A percentile compares a stretch with the other conserved stretches of the same genome.
phyloP scores from a whole-genome alignment of 2,113 vertebrate genomes.

The Terrapene triunguis region DNA sequence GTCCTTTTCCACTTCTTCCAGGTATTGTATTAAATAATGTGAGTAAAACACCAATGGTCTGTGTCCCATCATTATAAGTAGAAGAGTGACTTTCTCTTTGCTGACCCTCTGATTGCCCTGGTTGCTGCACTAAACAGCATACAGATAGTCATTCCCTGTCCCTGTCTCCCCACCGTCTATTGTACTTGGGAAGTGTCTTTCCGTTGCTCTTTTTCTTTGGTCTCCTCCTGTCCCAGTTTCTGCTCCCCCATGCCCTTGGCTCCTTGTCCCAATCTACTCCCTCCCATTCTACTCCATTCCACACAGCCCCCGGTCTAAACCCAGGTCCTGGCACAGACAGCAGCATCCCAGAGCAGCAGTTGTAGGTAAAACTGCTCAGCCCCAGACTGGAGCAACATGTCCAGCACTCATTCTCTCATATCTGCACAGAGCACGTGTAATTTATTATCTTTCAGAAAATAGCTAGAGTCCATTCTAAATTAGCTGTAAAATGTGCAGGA shows the following conservation, averaged over 20 bases:
- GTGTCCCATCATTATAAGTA: fast-evolving
- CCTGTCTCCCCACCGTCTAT: background rate
- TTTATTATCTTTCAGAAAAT: no score
- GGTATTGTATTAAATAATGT: background rate
- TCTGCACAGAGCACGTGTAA: no score
- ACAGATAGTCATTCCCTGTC: background rate
- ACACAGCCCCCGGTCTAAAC: background rate
- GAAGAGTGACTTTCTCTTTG: fast-evolving
- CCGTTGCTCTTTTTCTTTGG: background rate
- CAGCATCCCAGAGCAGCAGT: background rate
- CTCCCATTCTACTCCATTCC: background rate
- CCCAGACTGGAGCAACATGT: background rate
- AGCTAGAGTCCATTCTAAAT: no score
- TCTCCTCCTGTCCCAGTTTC: background rate
- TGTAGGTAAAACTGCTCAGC: background rate
- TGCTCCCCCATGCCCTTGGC: background rate
- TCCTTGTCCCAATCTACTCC: background rate
- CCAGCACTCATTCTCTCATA: no score
- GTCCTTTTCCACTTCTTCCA: fast-evolving
- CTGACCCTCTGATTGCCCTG: fast-evolving
- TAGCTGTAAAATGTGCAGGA: no score
- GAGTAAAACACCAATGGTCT: background rate
- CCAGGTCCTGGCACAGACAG: background rate
- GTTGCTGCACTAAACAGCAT: fast-evolving
- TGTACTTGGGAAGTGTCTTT: background rate